Evolutionary conservation across 2,888 invertebrate genomes (phyloP).

Genomic region (Lasioglossum marginatum): DNA sequence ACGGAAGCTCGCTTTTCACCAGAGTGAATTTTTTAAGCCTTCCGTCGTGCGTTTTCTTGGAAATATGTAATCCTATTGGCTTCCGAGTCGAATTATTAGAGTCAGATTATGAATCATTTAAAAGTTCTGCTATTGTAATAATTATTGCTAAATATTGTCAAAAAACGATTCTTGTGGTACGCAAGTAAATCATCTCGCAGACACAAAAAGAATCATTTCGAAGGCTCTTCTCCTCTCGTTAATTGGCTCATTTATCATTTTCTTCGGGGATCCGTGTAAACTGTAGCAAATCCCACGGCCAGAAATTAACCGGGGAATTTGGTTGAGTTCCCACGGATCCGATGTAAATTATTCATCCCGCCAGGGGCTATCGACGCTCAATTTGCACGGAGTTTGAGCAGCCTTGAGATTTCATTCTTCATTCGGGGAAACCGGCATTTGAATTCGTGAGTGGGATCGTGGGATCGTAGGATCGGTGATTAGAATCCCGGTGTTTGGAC

Average conservation of each 20-base stretch:
- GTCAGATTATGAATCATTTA: background rate
- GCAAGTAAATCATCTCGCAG: background rate
- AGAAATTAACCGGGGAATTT: slow-evolving; percentile 69
- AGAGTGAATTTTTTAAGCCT: background rate
- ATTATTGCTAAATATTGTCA: background rate
- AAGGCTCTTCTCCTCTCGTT: background rate
- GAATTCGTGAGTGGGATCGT: slow-evolving; percentile 60
- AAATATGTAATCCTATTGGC: background rate
- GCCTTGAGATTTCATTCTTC: slow-evolving; percentile 70
- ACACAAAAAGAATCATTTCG: background rate
- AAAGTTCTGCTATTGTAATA: background rate
- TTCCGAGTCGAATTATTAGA: too few species aligned
- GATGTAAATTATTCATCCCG: slow-evolving; percentile 70
- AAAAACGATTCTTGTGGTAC: background rate
- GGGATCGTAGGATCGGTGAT: slow-evolving; percentile 59
- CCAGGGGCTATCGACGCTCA: slow-evolving; percentile 68
- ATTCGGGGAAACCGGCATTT: slow-evolving; percentile 51
- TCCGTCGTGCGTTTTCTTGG: background rate
- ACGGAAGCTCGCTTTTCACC: background rate
- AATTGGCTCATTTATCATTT: slow-evolving; percentile 3
- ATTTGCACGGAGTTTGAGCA: slow-evolving; percentile 68
- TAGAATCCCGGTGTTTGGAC: slow-evolving; percentile 52
- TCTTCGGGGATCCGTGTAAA: slow-evolving; percentile 42
- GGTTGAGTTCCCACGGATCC: slow-evolving; percentile 58
- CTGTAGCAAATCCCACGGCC: slow-evolving; percentile 48